Evolutionary conservation across 2,797 vertebrate genomes (phyloP).

Genomic region (Rousettus madagascariensis): DNA sequence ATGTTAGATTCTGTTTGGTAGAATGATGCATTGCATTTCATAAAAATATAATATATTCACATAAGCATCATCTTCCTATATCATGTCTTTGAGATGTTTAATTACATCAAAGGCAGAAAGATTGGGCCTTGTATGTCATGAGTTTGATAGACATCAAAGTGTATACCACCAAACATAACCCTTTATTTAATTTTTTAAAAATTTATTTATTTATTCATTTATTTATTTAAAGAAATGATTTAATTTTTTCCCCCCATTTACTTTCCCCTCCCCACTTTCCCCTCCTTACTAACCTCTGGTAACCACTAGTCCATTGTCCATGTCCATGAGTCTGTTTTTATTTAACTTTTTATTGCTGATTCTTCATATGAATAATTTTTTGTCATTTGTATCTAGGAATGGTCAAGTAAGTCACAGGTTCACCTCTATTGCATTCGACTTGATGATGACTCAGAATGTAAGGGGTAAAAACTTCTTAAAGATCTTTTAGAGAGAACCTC

Average conservation of each 20-base stretch:
- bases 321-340: not conserved
- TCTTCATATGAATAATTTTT: conserved; percentile 53
- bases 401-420: conserved; percentile 21
- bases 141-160: not conserved
- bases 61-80: conserved; percentile 31
- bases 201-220: no score
- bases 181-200: conserved; percentile 54
- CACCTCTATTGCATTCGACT: not conserved
- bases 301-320: no score
- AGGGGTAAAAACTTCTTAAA: not conserved
- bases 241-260: no score
- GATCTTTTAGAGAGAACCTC: not conserved
- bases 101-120: conserved; percentile 47
- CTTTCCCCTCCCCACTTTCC: no score
- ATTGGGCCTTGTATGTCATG: conserved; percentile 63
- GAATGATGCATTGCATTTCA: conserved; percentile 57
- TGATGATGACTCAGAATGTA: conserved; percentile 40
- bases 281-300: no score
- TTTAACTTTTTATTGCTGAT: conserved; percentile 61
- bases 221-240: no score
- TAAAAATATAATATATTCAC: conserved; percentile 63
- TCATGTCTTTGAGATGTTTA: conserved; percentile 41
- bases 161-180: not conserved
- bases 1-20: conserved; percentile 46
- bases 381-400: conserved; percentile 20